A percentile compares a stretch with the other conserved stretches of the same genome.
Evolutionary conservation across 2,113 vertebrate species (phyloP).

Genomic region (Willisornis vidua): DNA sequence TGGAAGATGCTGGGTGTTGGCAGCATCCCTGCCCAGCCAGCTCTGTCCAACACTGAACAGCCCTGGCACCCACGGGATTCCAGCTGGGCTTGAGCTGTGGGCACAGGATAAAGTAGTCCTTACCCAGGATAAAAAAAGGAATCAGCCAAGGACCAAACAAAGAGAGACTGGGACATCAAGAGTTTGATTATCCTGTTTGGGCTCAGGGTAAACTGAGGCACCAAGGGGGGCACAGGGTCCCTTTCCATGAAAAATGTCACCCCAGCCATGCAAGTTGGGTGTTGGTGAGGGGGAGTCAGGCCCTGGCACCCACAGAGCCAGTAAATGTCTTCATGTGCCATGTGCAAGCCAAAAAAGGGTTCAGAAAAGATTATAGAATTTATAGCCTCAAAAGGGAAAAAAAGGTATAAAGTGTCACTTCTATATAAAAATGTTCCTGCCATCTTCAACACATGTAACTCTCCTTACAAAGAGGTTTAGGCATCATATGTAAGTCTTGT

Average conservation of each 20-base stretch:
- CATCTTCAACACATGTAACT: background rate
- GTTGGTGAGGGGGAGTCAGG: background rate
- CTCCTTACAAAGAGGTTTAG: background rate
- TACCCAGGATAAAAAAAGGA: background rate
- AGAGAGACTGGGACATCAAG: background rate
- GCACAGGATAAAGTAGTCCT: accelerated
- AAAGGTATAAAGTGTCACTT: slow-evolving; percentile 27
- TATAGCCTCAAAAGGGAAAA: slow-evolving; percentile 32
- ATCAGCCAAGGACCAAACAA: background rate
- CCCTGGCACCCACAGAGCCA: slow-evolving; percentile 13
- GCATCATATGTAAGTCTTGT: background rate
- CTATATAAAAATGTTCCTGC: slow-evolving; percentile 46
- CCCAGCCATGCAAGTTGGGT: background rate
- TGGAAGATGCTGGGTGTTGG: background rate
- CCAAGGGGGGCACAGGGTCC: background rate
- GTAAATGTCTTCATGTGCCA: slow-evolving; percentile 24
- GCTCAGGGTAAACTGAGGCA: background rate
- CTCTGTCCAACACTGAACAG: background rate
- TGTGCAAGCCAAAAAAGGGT: slow-evolving; percentile 34
- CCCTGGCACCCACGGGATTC: accelerated
- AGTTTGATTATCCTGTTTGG: accelerated
- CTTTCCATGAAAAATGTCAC: background rate
- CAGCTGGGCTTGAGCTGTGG: accelerated
- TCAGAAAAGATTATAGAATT: slow-evolving; percentile 25
- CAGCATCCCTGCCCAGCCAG: background rate